Base-by-base conservation (phyloP, 1,140 invertebrate species). In the Calliphora vicina region DNA sequence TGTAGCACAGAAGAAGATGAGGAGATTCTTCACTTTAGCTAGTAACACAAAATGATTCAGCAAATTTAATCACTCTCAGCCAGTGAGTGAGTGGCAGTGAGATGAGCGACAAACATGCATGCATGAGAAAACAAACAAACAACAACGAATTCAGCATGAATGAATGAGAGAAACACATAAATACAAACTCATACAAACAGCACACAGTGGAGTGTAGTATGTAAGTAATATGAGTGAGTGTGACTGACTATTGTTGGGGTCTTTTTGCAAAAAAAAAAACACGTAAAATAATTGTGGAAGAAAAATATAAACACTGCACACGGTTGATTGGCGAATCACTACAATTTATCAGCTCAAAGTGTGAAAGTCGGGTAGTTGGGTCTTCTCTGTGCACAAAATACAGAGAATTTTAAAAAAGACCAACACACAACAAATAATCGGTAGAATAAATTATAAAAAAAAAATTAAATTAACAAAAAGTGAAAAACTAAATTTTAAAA, bases 271-370 rank as follows among this genome's bases (percentile, higher is more conserved):
- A 35, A 57, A 57, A 57, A 20, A 8, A 67, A 67, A 67, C 4
- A 67, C n/a, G n/a, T n/a, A 57, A 57, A 67, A n/a, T 35, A 78
- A 45, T 78, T 78, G 74, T 78, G 74, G 35, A 43, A 43, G 35
- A 43, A 78, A 78, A 78, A 78, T 78, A 78, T 78, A 78, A 78
- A 26, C 29, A 78, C 61, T 78, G 74, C 17, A 43, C 42, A 78
- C 20, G 35, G 74, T 43, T 23, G 74, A 43, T 78, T 42, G 23
- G 23, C 74, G 35, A 42, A 43, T 78, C 74, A 78, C 74, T 78
- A 78, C 15, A 43, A 78, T 43, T 78, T 78, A 78, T 78, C 35
- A 78, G 43, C 35, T 78, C 74, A 43, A 43, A 78, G 74, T 43
- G 74, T 78, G 74, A 78, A 78, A 78, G 74, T 78, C 74, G 73